A percentile compares a stretch with the other conserved stretches of the same genome.
phyloP scores from a whole-genome alignment of 2,797 vertebrate genomes.

The Pachyuromys duprasi region DNA sequence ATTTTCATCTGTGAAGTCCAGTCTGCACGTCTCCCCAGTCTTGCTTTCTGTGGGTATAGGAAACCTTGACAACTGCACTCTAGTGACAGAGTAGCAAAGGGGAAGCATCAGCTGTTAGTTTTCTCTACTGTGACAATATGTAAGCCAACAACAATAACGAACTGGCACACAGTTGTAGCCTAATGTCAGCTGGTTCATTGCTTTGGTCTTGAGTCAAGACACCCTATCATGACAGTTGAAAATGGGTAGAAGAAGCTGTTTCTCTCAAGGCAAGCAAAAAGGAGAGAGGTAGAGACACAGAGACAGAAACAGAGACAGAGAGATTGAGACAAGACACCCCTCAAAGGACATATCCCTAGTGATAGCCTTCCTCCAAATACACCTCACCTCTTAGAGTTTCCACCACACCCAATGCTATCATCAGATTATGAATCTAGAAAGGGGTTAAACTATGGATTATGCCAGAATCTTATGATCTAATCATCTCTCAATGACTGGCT shows the following conservation, averaged over 20 bases:
- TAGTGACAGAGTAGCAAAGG: not conserved
- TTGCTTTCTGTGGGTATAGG: not conserved
- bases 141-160: not conserved
- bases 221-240: not conserved
- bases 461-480: not conserved
- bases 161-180: not conserved
- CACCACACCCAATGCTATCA: not conserved
- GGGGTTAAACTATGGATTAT: not conserved
- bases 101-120: not conserved
- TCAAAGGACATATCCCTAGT: not conserved
- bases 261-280: not conserved
- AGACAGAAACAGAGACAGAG: not conserved
- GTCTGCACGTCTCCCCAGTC: not conserved
- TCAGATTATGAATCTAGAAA: not conserved
- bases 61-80: not conserved
- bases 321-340: not conserved
- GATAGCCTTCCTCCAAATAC: not conserved
- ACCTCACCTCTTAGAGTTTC: not conserved
- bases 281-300: not conserved
- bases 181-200: not conserved
- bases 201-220: not conserved
- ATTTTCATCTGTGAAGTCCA: not conserved
- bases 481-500: too few relatives aligned
- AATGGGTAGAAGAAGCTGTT: not conserved
- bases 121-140: not conserved